Evolutionary conservation across 2,888 invertebrate species (phyloP).

Genomic region (Lycophotia porphyrea): DNA sequence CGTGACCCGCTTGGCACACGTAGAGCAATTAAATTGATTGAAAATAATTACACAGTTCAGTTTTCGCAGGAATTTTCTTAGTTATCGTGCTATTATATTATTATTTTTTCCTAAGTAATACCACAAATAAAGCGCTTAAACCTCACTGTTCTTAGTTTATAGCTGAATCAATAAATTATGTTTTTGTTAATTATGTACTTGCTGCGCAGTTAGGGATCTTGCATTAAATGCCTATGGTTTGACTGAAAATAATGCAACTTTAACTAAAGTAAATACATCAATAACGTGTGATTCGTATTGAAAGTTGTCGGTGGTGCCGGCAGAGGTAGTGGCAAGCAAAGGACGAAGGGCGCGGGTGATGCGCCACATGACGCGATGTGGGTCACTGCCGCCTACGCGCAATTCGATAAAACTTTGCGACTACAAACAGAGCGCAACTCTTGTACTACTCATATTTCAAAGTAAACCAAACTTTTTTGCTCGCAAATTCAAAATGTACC

Average conservation of each 20-base stretch:
- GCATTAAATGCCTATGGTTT: neutral
- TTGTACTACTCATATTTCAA: constrained; percentile 31
- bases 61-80: neutral
- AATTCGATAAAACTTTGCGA: constrained; percentile 87
- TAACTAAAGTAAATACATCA: constrained; percentile 32
- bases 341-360: constrained; percentile 81
- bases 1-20: neutral
- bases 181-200: neutral
- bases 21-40: neutral
- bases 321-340: constrained; percentile 49
- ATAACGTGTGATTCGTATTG: constrained; percentile 54
- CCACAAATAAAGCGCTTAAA: neutral
- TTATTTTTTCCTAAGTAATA: neutral
- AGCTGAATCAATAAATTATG: neutral
- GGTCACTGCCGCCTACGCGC: constrained; percentile 89
- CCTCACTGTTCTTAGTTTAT: constrained; percentile 3
- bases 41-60: neutral
- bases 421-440: constrained; percentile 64
- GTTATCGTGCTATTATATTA: neutral
- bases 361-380: constrained; percentile 83
- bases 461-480: constrained; percentile 49
- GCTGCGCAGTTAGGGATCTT: neutral
- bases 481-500: constrained; percentile 14
- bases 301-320: constrained; percentile 70
- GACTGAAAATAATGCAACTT: constrained; percentile 1